Evolutionary conservation across 2,113 vertebrate species (phyloP).

Genomic region (Grantiella picta): DNA sequence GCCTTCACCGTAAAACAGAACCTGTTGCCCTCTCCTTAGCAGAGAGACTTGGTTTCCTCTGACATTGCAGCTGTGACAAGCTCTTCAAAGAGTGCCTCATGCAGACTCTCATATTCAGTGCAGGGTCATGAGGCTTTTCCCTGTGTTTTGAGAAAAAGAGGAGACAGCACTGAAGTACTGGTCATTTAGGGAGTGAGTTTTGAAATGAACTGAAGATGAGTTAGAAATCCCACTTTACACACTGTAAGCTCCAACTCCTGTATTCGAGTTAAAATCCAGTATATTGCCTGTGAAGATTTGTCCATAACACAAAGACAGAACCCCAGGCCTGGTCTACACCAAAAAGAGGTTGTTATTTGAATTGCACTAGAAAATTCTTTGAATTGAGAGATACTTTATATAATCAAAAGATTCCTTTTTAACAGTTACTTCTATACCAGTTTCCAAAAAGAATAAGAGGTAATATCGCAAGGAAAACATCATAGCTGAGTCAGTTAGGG

Average conservation of each 20-base stretch:
- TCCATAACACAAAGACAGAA: slow-evolving; percentile 13
- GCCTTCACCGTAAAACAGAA: not conserved
- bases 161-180: not conserved
- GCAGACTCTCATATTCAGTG: not conserved
- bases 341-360: slow-evolving; percentile 49
- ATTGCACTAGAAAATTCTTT: slow-evolving; percentile 40
- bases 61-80: not conserved
- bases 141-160: slow-evolving; percentile 26
- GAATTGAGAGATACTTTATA: slow-evolving; percentile 13
- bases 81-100: slow-evolving; percentile 31
- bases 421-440: slow-evolving; percentile 6
- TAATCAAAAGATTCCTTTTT: slow-evolving; percentile 50
- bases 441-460: slow-evolving; percentile 28
- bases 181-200: slow-evolving; percentile 13
- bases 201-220: slow-evolving; percentile 29
- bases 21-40: not conserved
- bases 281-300: slow-evolving; percentile 23
- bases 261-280: not conserved
- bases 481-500: slow-evolving; percentile 6
- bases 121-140: slow-evolving; percentile 14
- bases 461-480: slow-evolving; percentile 30
- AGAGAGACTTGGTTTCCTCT: not conserved
- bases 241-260: not conserved
- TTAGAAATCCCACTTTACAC: slow-evolving; percentile 24
- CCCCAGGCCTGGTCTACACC: not conserved